Evolutionary conservation across 2,113 vertebrate genomes (phyloP), one percentile per base, ranked within the genome.

Genomic region (Typhlomys cinereus): DNA sequence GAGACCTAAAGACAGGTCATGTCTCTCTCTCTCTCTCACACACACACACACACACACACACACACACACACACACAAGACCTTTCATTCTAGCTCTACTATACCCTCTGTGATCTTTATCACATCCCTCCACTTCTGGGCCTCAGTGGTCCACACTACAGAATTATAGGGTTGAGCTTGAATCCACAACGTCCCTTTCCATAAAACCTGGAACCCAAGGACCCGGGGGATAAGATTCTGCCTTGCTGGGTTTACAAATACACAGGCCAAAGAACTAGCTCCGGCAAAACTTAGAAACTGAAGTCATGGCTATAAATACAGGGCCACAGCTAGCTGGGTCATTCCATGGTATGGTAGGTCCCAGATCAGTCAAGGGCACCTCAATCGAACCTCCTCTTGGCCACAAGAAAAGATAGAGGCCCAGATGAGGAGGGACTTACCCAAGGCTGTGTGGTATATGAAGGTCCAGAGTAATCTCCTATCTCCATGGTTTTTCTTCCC

Each of bases 231-330:
- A 1, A 89, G 81, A 25, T 97, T 96, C 95, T 96, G 94, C 94
- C 81, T 74, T 64, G 54, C 91, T 87, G 66, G 84, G 84, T 94
- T 92, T 93, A 95, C 93, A 96, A 96, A 93, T 95, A 94, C 7
- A 6, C 74, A 85, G 90, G 78, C 89, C 89, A 85, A 85, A 89
- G 94, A 96, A 69, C 80, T 52, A 62, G 44, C 88, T 88, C 90
- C 29, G 74, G 78, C 44, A 34, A 81, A 54, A 88, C 64, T 57
- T 81, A 89, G 92, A 95, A 52, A 89, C 85, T 97, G 96, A 96
- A 96, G 91, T 96, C 96, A 96, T 46, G 39, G 75, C 66, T 96
- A 96, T 96, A 96, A 97, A 97, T 96, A 96, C 14, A 34, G 69
- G 67, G 27, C 34, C 41, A 17, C 74, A 66, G 82, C 62, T 52